Evolutionary conservation across 2,113 vertebrate genomes (phyloP).

Genomic region (Marmota monax): DNA sequence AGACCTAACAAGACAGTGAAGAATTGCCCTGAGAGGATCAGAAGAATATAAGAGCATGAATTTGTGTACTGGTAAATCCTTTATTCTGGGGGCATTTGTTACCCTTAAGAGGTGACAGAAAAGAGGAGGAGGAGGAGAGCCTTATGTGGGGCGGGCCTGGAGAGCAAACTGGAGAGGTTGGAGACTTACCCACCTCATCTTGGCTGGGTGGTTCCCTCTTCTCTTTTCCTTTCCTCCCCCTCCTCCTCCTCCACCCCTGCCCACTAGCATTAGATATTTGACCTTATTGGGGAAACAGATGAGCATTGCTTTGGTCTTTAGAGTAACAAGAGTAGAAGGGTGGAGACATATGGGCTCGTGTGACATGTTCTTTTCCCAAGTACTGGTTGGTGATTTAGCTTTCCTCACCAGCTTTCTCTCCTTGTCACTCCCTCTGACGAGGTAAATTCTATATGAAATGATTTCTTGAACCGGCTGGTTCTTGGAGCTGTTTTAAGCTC

Average conservation of each 20-base stretch:
- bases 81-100: not conserved
- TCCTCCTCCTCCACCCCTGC: no score
- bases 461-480: not conserved
- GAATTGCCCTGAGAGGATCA: not conserved
- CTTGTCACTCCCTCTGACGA: not conserved
- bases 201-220: not conserved
- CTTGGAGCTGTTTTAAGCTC: not conserved
- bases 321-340: not conserved
- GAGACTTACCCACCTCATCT: not conserved
- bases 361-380: not conserved
- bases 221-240: no score
- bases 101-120: not conserved
- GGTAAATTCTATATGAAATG: not conserved
- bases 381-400: not conserved
- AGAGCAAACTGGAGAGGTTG: not conserved
- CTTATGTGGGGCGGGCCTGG: not conserved
- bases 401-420: not conserved
- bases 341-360: not conserved
- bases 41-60: no score
- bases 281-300: not conserved
- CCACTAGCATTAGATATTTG: not conserved
- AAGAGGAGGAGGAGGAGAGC: no score
- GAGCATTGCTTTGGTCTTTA: not conserved
- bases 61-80: not conserved
- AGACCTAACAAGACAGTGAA: not conserved